Percentiles rank a stretch among this genome's conserved stretches.
phyloP scores from a whole-genome alignment of 2,113 vertebrate genomes.

The Lanius ludovicianus region DNA sequence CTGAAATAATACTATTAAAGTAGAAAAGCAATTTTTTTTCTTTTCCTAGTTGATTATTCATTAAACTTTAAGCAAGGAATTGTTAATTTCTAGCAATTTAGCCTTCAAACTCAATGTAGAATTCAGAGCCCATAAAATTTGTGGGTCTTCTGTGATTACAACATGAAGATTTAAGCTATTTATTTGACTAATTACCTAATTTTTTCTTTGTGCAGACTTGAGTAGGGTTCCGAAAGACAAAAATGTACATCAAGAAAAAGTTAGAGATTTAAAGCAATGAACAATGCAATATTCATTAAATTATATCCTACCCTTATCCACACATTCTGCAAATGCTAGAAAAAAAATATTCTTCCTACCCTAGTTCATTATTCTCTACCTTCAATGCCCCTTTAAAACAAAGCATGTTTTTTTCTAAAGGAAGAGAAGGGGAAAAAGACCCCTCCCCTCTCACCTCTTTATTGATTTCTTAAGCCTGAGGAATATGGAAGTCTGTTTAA shows the following conservation, averaged over 20 bases:
- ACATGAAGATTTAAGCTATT: not conserved
- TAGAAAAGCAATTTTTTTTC: not conserved
- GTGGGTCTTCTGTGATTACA: not conserved
- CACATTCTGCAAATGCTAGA: not conserved
- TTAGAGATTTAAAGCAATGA: not conserved
- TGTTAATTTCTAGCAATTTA: not conserved
- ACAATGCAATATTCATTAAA: not conserved
- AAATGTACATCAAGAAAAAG: not conserved
- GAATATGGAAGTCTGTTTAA: not conserved
- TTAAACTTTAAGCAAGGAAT: not conserved
- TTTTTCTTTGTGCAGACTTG: not conserved
- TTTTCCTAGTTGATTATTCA: not conserved
- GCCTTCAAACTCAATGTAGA: not conserved
- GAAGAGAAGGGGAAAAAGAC: not conserved
- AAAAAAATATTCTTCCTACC: not conserved
- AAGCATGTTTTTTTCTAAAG: not conserved
- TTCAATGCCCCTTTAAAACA: not conserved
- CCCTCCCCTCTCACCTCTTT: rapidly evolving
- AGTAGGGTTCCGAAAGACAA: not conserved
- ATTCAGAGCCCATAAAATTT: not conserved
- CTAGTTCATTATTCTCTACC: not conserved
- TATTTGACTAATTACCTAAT: not conserved
- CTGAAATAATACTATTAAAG: not conserved
- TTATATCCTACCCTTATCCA: not conserved
- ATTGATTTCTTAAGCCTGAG: not conserved